Conservation (phyloP, 2,888 invertebrate genomes). For the Nemurella pictetii region DNA sequence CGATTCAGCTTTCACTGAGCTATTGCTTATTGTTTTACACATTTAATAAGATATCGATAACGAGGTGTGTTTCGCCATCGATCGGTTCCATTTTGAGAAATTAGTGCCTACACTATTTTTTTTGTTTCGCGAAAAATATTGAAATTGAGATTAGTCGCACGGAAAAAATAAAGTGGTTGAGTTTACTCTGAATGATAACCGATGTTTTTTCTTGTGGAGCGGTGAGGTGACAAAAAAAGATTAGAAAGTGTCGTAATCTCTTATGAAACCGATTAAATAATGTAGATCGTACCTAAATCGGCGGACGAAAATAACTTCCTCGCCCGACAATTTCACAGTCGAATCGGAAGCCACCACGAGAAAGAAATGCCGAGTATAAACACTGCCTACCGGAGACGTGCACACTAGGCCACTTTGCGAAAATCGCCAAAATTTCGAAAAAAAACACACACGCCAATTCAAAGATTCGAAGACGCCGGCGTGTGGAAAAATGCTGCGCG, state of each 20-base stretch:
- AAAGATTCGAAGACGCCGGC: not conserved
- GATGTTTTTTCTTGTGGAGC: not conserved
- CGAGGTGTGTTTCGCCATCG: not conserved
- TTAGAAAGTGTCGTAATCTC: not conserved
- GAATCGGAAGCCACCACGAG: not conserved
- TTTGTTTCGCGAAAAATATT: not conserved
- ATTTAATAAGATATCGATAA: constrained; percentile 11
- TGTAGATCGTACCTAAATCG: not conserved
- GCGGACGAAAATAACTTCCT: not conserved
- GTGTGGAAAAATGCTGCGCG: not conserved
- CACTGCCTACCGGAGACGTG: not conserved
- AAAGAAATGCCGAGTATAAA: not conserved
- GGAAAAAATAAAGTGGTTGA: not conserved
- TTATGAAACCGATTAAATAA: not conserved
- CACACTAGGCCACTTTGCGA: no score
- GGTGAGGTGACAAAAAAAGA: not conserved
- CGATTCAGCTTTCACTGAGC: not conserved
- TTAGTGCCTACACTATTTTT: not conserved
- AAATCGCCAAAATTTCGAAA: no score
- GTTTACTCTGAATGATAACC: not conserved
- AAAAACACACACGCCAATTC: not conserved
- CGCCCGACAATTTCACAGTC: not conserved
- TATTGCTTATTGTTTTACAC: not conserved
- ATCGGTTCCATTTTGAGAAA: not conserved
- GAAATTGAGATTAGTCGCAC: not conserved